These are phyloP conservation scores for Zosterops borbonicus DNA, from an alignment of 2,113 vertebrate genomes.

Conservation along the genomic window DNA sequence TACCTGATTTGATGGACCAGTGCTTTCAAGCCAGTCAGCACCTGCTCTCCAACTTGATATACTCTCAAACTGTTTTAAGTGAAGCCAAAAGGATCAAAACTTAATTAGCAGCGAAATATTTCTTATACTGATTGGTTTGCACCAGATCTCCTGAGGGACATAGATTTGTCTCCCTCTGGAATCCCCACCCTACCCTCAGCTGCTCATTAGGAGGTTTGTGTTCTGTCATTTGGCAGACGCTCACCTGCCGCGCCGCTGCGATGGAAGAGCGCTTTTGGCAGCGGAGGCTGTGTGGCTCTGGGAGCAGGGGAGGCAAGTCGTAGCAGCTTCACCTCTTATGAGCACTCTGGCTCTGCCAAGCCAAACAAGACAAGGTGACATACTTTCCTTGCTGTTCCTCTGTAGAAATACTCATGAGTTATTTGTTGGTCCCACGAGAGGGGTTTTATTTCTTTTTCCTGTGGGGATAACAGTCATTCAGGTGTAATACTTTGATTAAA, in stretches of 20 bases:
- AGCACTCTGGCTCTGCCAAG: slow-evolving; percentile 31
- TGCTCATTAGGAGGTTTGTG: slow-evolving; percentile 48
- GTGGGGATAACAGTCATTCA: slow-evolving; percentile 21
- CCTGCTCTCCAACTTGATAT: slow-evolving; percentile 76
- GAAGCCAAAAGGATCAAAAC: slow-evolving; percentile 80
- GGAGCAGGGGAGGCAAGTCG: slow-evolving; percentile 57
- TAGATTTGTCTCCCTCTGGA: slow-evolving; percentile 75
- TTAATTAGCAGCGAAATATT: slow-evolving; percentile 79
- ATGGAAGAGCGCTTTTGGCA: slow-evolving; percentile 21
- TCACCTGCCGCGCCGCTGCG: background rate
- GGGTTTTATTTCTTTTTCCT: background rate
- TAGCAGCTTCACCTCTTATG: background rate
- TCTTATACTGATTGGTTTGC: slow-evolving; percentile 66
- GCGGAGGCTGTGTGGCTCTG: background rate
- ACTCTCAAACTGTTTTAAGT: slow-evolving; percentile 75
- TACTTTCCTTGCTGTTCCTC: background rate
- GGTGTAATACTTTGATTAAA: slow-evolving; percentile 24
- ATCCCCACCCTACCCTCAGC: slow-evolving; percentile 62
- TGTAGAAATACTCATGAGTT: background rate
- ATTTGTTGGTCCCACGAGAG: background rate
- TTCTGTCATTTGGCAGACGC: slow-evolving; percentile 59
- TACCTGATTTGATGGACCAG: slow-evolving; percentile 68
- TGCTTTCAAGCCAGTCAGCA: slow-evolving; percentile 77
- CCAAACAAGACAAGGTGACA: slow-evolving; percentile 14
- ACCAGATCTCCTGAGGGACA: slow-evolving; percentile 72